Percentiles rank a stretch among this genome's conserved stretches.
phyloP scores from a whole-genome alignment of 2,113 vertebrate species.

The Eublepharis macularius region DNA sequence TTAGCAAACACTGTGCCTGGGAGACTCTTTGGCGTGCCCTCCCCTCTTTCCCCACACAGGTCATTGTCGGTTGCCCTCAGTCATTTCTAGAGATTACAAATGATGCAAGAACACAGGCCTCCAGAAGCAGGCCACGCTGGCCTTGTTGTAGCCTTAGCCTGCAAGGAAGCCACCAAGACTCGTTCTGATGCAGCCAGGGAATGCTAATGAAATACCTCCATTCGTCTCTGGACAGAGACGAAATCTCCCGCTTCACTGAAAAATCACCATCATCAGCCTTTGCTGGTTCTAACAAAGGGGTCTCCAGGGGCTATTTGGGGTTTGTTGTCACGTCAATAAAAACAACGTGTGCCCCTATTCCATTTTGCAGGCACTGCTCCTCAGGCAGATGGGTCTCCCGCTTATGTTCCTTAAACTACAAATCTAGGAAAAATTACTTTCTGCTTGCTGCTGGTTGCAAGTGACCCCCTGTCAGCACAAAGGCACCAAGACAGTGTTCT shows the following conservation, averaged over 20 bases:
- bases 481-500: neutral
- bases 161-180: neutral
- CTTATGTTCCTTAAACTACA: neutral
- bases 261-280: neutral
- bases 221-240: neutral
- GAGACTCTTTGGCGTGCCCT: neutral
- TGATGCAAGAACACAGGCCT: neutral
- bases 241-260: neutral
- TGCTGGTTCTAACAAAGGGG: neutral
- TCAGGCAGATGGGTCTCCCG: neutral
- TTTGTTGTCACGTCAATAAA: neutral
- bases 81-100: neutral
- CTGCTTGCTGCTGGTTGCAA: neutral
- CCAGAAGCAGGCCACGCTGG: too few relatives aligned
- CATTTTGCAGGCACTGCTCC: neutral
- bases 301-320: neutral
- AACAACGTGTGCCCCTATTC: neutral
- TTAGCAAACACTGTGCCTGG: constrained; percentile 48
- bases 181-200: neutral
- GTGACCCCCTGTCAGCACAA: neutral
- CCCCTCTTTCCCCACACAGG: neutral
- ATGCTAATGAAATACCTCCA: neutral
- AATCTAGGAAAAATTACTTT: neutral
- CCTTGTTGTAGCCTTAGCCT: neutral
- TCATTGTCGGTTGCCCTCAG: neutral